Evolutionary conservation across 2,797 vertebrate genomes (phyloP).

Genomic region (Enteromius paludinosus): DNA sequence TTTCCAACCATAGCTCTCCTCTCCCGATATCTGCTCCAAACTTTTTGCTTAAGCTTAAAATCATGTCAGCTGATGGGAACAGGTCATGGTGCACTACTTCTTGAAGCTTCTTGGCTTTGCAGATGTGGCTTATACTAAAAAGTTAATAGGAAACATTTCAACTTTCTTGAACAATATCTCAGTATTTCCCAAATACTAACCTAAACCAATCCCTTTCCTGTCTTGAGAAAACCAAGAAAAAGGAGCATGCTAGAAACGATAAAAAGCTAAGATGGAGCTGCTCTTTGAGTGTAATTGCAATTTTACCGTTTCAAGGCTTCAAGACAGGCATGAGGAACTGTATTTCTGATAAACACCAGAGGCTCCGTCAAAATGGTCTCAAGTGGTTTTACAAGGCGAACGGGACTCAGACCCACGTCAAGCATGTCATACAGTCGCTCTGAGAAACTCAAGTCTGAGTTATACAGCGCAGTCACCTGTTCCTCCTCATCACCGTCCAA

Average conservation of each 20-base stretch:
- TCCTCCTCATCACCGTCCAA: constrained; percentile 65
- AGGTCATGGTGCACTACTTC: constrained; percentile 74
- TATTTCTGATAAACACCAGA: constrained; percentile 74
- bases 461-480: constrained; percentile 78
- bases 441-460: constrained; percentile 79
- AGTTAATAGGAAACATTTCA: neutral
- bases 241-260: neutral
- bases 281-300: constrained; percentile 1
- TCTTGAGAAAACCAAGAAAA: neutral
- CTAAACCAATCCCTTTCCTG: neutral
- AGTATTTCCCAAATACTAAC: neutral
- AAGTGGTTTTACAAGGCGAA: constrained; percentile 76
- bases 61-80: constrained; percentile 84
- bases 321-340: constrained; percentile 70
- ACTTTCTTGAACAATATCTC: neutral
- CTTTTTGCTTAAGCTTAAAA: constrained; percentile 75
- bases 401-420: constrained; percentile 73
- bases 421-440: constrained; percentile 79
- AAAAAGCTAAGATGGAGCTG: neutral
- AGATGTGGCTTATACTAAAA: constrained; percentile 78
- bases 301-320: constrained; percentile 82
- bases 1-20: constrained; percentile 15
- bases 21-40: constrained; percentile 69
- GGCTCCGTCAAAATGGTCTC: constrained; percentile 70
- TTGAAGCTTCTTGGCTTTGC: constrained; percentile 70